phyloP scores from a whole-genome alignment of 92 coral and sea anemone genomes.

The Umimayanthus kanabou region DNA sequence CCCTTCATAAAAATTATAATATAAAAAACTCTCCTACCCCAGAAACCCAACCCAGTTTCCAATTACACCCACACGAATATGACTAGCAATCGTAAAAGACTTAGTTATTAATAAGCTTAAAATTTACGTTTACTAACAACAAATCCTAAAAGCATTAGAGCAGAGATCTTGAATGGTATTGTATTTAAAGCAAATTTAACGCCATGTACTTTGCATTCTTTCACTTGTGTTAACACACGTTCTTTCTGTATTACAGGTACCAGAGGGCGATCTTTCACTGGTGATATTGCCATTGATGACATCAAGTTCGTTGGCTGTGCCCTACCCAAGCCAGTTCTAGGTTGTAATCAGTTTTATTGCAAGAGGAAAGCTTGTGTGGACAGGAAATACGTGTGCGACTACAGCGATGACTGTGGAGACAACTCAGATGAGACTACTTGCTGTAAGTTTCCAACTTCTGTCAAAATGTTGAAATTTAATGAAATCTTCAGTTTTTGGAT shows the following conservation, averaged over 20 bases:
- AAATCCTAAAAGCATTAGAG: too few species aligned
- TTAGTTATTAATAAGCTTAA: too few species aligned
- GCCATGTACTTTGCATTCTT: too few species aligned
- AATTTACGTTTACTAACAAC: too few species aligned
- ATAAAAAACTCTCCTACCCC: too few species aligned
- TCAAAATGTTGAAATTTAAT: neutral
- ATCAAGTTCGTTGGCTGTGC: constrained; percentile 80
- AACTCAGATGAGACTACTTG: constrained; percentile 79
- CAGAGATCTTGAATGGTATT: too few species aligned
- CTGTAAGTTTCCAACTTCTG: constrained; percentile 43
- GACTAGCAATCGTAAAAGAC: too few species aligned
- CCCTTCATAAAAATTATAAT: too few species aligned
- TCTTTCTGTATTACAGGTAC: constrained; percentile 54
- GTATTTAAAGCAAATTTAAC: too few species aligned
- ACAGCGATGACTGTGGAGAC: constrained; percentile 96
- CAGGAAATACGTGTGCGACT: constrained; percentile 80
- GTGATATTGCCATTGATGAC: constrained; percentile 98
- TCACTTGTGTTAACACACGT: too few species aligned
- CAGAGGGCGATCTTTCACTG: constrained; percentile 78
- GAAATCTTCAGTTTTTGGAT: neutral
- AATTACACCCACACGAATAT: too few species aligned
- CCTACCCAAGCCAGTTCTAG: constrained; percentile 53
- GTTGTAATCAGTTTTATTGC: constrained; percentile 65
- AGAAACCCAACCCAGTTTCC: too few species aligned
- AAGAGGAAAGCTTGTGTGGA: constrained; percentile 76